Evolutionary conservation across 2,113 vertebrate species (phyloP).

Genomic region (Paracanthobrama guichenoti): DNA sequence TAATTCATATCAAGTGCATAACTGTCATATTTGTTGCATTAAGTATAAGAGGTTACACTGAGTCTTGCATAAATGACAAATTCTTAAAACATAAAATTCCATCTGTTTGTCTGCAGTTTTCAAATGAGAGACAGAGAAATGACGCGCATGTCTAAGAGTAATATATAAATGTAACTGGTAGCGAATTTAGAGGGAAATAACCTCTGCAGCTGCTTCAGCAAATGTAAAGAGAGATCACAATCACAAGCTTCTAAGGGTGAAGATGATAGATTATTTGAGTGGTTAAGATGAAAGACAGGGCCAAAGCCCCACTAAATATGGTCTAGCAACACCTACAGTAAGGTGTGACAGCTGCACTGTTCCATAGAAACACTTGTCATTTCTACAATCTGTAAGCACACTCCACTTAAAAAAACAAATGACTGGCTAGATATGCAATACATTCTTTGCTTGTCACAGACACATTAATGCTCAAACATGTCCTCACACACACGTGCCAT

Average conservation of each 20-base stretch:
- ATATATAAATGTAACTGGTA: background rate
- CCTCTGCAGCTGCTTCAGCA: background rate
- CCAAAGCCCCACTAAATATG: background rate
- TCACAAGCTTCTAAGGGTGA: slow-evolving; percentile 5
- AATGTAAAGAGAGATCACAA: slow-evolving; percentile 1
- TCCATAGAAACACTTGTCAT: background rate
- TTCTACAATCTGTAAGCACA: background rate
- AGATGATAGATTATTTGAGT: background rate
- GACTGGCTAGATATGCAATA: background rate
- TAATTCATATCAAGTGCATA: background rate
- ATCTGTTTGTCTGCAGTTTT: background rate
- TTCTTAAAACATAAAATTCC: background rate
- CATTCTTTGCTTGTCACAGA: background rate
- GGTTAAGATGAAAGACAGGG: background rate
- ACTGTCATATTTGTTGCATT: background rate
- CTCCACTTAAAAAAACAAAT: background rate
- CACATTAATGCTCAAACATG: background rate
- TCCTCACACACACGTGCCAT: background rate
- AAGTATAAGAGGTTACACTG: background rate
- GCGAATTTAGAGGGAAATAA: background rate
- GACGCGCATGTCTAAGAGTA: background rate
- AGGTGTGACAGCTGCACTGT: background rate
- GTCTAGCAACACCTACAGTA: background rate
- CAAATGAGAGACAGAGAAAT: background rate
- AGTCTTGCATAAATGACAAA: background rate